Percentiles rank a stretch among this genome's conserved stretches.
Conservation (phyloP, 2,113 vertebrate species). For the Eptesicus fuscus region DNA sequence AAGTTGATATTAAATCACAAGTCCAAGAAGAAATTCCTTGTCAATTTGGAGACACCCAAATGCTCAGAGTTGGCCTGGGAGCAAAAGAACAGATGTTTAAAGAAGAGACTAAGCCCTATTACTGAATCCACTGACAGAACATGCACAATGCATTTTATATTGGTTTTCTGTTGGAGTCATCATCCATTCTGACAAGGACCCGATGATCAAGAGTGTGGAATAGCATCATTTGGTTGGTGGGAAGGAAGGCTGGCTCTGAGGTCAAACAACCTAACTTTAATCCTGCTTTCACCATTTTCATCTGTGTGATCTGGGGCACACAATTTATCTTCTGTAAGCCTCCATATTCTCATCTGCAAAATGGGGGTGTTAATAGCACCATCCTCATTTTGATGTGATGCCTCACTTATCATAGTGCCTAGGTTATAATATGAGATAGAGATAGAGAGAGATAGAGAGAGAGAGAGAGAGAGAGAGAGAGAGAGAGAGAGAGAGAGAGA, state of each 20-base stretch:
- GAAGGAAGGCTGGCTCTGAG: neutral
- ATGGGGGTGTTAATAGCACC: neutral
- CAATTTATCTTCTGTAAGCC: neutral
- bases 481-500: neutral
- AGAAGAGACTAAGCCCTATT: too few species aligned
- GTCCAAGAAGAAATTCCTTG: neutral
- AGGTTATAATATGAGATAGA: neutral
- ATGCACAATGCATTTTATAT: accelerated
- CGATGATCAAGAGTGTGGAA: neutral
- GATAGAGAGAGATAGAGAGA: neutral
- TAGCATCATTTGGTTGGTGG: neutral
- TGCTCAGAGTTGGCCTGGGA: neutral
- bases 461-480: neutral
- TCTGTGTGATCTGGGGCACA: neutral
- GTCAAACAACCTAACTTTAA: neutral
- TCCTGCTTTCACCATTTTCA: neutral
- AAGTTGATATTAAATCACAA: neutral
- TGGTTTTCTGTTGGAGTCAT: neutral
- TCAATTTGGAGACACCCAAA: neutral
- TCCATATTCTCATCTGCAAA: neutral
- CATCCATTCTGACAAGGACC: neutral
- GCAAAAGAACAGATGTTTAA: neutral
- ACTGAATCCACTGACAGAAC: neutral
- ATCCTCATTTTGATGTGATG: neutral
- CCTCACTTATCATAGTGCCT: neutral